phyloP scores from a whole-genome alignment of 2,888 invertebrate genomes.

The Athetis lepigone region DNA sequence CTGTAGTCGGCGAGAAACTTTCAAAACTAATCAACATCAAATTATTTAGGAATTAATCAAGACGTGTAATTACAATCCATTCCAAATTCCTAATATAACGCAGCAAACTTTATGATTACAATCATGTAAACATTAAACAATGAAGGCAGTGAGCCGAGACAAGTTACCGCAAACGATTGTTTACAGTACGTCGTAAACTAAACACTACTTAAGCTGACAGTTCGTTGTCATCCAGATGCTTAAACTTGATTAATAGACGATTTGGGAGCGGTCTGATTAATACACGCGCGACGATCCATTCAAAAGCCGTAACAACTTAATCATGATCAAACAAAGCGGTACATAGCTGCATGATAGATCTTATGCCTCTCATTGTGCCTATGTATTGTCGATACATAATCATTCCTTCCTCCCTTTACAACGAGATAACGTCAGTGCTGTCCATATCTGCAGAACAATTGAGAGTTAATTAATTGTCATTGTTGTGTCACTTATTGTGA shows the following conservation, averaged over 20 bases:
- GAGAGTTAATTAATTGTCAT: constrained; percentile 8
- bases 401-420: not conserved
- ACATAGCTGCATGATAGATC: constrained; percentile 74
- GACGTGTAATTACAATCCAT: constrained; percentile 32
- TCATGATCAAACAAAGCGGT: constrained; percentile 81
- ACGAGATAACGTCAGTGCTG: not conserved
- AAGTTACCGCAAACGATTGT: constrained; percentile 84
- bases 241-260: constrained; percentile 89
- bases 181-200: constrained; percentile 84
- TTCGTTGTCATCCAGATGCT: constrained; percentile 88
- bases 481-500: not conserved
- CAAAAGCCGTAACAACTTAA: constrained; percentile 80
- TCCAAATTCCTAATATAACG: constrained; percentile 45
- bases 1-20: constrained; percentile 4
- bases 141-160: constrained; percentile 78
- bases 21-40: constrained; percentile 40
- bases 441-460: not conserved
- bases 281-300: constrained; percentile 79
- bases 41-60: constrained; percentile 42
- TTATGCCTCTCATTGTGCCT: constrained; percentile 42
- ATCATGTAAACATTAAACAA: constrained; percentile 83
- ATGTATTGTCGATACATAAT: constrained; percentile 30
- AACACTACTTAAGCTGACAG: constrained; percentile 89
- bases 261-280: constrained; percentile 85
- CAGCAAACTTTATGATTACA: constrained; percentile 71